phyloP scores from a whole-genome alignment of 2,113 vertebrate genomes.

The Coptodon rendalli region DNA sequence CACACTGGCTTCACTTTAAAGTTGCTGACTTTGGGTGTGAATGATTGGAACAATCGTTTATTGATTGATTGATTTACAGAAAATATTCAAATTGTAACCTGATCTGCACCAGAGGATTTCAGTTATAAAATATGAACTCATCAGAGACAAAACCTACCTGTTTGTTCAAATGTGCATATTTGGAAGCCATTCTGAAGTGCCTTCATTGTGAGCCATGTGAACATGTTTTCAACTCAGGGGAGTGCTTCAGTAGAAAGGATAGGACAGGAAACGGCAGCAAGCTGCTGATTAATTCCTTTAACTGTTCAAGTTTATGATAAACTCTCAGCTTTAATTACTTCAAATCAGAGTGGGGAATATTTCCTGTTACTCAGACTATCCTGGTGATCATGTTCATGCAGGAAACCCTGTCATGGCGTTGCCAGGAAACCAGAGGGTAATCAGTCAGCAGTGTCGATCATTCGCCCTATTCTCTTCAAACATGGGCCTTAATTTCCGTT shows the following conservation, averaged over 20 bases:
- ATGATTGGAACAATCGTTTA: not conserved
- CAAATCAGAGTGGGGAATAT: not conserved
- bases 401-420: not conserved
- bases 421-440: conserved; percentile 27
- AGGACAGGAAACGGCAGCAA: not conserved
- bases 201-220: not conserved
- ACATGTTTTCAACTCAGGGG: not conserved
- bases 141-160: not conserved
- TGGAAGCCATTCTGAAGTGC: not conserved
- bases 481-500: conserved; percentile 23
- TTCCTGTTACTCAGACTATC: not conserved
- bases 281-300: not conserved
- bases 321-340: not conserved
- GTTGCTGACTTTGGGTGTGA: not conserved
- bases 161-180: not conserved
- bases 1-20: not conserved
- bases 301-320: not conserved
- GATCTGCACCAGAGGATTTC: not conserved
- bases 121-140: not conserved
- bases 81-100: not conserved
- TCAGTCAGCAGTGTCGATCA: not conserved
- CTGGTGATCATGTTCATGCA: not conserved
- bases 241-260: not conserved
- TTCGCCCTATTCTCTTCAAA: not conserved
- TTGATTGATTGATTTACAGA: not conserved